A percentile compares a stretch with the other conserved stretches of the same genome.
Conservation (phyloP, 2,113 vertebrate genomes). For the Channa argus region DNA sequence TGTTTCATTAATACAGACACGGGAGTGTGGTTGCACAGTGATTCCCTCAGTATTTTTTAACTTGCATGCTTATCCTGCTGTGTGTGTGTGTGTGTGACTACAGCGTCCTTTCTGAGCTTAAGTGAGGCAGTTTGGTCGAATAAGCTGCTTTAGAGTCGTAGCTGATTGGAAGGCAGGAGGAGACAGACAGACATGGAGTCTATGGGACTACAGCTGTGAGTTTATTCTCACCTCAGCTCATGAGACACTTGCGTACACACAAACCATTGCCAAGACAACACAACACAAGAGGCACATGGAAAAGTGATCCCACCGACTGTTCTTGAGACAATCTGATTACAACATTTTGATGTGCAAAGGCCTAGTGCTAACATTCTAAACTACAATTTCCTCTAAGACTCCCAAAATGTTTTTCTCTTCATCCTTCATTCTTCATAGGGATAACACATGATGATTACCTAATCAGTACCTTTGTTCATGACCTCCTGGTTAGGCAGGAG, state of each 20-base stretch:
- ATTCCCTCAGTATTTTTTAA: slow-evolving; percentile 31
- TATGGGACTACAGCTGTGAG: slow-evolving; percentile 32
- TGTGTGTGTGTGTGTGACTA: slow-evolving; percentile 10
- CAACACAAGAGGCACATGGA: background rate
- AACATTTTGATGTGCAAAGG: background rate
- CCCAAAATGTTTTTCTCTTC: background rate
- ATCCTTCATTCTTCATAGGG: slow-evolving; percentile 11
- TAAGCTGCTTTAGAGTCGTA: slow-evolving; percentile 54
- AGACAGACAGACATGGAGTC: slow-evolving; percentile 36
- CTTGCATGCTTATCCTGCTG: slow-evolving; percentile 69
- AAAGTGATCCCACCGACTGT: background rate
- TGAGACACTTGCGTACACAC: slow-evolving; percentile 10
- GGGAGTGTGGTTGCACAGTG: background rate
- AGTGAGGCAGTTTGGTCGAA: slow-evolving; percentile 42
- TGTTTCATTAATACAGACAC: slow-evolving; percentile 45
- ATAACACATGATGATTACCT: slow-evolving; percentile 49
- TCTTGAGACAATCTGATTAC: background rate
- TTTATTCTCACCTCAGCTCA: slow-evolving; percentile 37
- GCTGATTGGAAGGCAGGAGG: slow-evolving; percentile 35
- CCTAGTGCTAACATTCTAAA: background rate
- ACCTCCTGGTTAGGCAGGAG: slow-evolving; percentile 63
- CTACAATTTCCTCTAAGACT: background rate
- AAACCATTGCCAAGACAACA: background rate
- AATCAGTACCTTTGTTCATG: slow-evolving; percentile 30
- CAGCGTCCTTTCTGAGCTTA: slow-evolving; percentile 29